These are phyloP conservation scores for Loris lydekkerianus DNA, from an alignment of 2,797 vertebrate genomes.

Conservation along the genomic window DNA sequence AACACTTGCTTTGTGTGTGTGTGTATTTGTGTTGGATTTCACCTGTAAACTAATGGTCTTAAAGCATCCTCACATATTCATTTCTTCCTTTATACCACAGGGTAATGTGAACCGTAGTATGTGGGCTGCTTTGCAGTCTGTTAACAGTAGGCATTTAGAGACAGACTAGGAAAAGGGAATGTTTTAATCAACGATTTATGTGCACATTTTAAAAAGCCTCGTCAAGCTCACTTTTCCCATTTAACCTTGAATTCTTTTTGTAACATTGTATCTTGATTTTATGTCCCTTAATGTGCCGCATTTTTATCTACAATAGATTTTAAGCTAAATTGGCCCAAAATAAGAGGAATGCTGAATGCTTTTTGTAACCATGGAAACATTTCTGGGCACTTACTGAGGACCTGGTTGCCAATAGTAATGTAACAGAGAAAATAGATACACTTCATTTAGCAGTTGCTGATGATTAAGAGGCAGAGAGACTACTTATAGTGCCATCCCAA, in stretches of 20 bases:
- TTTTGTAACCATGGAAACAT: slow-evolving; percentile 92
- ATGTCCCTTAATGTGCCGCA: slow-evolving; percentile 88
- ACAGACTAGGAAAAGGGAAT: slow-evolving; percentile 76
- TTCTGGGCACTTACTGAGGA: slow-evolving; percentile 89
- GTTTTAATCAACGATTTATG: slow-evolving; percentile 85
- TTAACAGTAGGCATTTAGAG: slow-evolving; percentile 76
- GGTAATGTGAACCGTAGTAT: slow-evolving; percentile 61
- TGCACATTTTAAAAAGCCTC: slow-evolving; percentile 80
- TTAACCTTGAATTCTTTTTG: slow-evolving; percentile 89
- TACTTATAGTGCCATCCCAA: slow-evolving; percentile 84
- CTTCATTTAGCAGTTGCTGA: slow-evolving; percentile 89
- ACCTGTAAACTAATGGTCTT: slow-evolving; percentile 28
- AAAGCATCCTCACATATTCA: slow-evolving; percentile 2
- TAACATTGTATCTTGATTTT: slow-evolving; percentile 88
- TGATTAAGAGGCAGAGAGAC: slow-evolving; percentile 88
- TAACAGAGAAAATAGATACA: slow-evolving; percentile 90
- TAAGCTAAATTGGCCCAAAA: slow-evolving; percentile 90
- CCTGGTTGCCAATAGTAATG: slow-evolving; percentile 91
- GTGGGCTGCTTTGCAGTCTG: slow-evolving; percentile 80
- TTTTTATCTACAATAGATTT: slow-evolving; percentile 89
- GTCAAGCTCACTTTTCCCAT: slow-evolving; percentile 85
- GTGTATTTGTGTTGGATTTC: background rate
- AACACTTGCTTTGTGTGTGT: background rate
- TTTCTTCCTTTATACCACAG: background rate
- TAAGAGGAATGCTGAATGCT: slow-evolving; percentile 89